These are phyloP conservation scores for Rhyzopertha dominica DNA, from an alignment of 1,140 invertebrate genomes.

Conservation along the genomic window DNA sequence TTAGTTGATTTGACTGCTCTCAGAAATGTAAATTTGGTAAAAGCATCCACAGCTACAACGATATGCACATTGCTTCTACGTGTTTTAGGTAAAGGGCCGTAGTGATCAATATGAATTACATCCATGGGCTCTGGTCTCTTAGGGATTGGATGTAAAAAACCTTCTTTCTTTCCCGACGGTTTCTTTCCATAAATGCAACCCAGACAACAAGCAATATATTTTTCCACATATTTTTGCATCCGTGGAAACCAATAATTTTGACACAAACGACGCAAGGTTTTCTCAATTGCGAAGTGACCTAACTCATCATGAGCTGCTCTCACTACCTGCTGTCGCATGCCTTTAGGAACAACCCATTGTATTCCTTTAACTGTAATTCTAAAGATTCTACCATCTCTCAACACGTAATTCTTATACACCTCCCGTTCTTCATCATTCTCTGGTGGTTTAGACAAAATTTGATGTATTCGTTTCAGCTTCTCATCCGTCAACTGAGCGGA, in stretches of 20 bases:
- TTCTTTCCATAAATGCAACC: constrained; percentile 11
- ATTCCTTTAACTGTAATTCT: too few relatives aligned
- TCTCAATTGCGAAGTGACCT: constrained; percentile 30
- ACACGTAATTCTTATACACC: constrained; percentile 1
- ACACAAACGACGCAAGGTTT: constrained; percentile 26
- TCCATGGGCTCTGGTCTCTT: constrained; percentile 24
- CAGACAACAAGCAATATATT: constrained; percentile 27
- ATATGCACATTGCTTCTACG: constrained; percentile 19
- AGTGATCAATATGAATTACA: constrained; percentile 30
- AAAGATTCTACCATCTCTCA: too few relatives aligned
- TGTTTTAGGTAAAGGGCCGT: constrained; percentile 30
- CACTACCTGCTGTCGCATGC: constrained; percentile 28
- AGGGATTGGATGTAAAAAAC: constrained; percentile 6
- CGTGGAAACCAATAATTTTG: constrained; percentile 32
- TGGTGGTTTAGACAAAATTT: not conserved
- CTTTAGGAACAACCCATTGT: constrained; percentile 29
- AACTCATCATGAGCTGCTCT: constrained; percentile 36
- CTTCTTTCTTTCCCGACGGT: not conserved
- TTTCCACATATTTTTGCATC: constrained; percentile 26
- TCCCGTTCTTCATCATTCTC: not conserved
- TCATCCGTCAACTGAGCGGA: not conserved
- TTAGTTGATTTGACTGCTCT: constrained; percentile 19
- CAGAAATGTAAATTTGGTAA: constrained; percentile 19
- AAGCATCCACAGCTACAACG: constrained; percentile 17
- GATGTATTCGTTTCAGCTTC: not conserved